phyloP scores from a whole-genome alignment of 2,113 vertebrate genomes.

The Burhinus oedicnemus region DNA sequence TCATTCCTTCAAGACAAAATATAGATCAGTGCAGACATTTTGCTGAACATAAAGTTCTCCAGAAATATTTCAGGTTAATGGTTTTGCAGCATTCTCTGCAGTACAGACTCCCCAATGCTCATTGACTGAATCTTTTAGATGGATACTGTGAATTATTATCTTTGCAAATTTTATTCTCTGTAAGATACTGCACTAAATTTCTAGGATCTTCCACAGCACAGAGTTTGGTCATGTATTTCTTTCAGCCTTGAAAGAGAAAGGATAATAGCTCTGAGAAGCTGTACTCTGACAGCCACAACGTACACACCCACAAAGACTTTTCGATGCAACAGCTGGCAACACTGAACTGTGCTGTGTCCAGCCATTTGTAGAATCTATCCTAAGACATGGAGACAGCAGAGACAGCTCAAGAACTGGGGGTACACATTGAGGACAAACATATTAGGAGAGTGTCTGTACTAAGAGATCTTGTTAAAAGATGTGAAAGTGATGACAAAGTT shows the following conservation, averaged over 20 bases:
- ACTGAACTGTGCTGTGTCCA: background rate
- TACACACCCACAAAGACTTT: background rate
- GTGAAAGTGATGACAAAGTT: background rate
- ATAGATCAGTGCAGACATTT: slow-evolving; percentile 50
- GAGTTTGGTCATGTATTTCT: background rate
- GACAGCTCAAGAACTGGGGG: background rate
- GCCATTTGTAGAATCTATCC: background rate
- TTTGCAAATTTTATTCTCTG: background rate
- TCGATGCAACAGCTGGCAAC: rapidly evolving
- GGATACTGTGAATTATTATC: background rate
- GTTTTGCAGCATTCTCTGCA: slow-evolving; percentile 1
- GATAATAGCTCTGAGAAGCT: background rate
- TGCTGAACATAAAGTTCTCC: slow-evolving; percentile 39
- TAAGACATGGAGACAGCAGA: background rate
- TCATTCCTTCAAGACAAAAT: slow-evolving; percentile 68
- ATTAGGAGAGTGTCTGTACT: background rate
- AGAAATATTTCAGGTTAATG: slow-evolving; percentile 48
- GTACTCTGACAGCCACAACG: background rate
- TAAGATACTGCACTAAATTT: background rate
- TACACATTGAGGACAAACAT: background rate
- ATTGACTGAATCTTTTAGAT: background rate
- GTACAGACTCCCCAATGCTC: background rate
- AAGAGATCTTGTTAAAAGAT: background rate
- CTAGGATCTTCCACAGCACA: background rate
- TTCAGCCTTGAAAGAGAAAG: background rate